A percentile compares a stretch with the other conserved stretches of the same genome.
Conservation (phyloP, 2,113 vertebrate species). For the Sterrhoptilus dennistouni region DNA sequence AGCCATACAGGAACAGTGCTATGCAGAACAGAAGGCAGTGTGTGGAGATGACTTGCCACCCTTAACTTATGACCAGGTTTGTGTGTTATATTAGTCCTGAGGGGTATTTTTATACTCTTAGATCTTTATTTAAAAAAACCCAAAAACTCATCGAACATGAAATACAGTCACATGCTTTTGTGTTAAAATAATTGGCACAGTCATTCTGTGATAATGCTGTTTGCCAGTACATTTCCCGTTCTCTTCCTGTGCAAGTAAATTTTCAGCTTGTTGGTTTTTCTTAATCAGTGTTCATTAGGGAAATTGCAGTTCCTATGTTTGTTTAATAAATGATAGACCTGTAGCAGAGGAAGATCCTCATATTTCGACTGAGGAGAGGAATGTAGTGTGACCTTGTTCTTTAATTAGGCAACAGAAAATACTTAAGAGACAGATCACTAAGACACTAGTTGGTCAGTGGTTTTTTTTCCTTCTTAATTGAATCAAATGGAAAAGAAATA, state of each 20-base stretch:
- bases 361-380: not conserved
- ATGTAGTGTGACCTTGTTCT: not conserved
- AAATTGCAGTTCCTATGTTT: not conserved
- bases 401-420: not conserved
- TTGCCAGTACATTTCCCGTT: not conserved
- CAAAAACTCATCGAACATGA: not conserved
- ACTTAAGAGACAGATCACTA: not conserved
- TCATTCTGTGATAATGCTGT: not conserved
- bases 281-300: not conserved
- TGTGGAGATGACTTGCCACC: conserved; percentile 86
- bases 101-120: not conserved
- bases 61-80: conserved; percentile 87
- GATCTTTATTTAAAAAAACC: not conserved
- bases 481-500: not conserved
- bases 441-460: not conserved
- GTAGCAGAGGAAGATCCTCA: not conserved
- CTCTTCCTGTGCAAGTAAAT: not conserved
- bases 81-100: not conserved
- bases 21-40: conserved; percentile 84
- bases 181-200: not conserved
- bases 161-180: not conserved
- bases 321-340: not conserved
- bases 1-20: conserved; percentile 86
- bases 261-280: not conserved
- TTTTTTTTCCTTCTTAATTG: not conserved